phyloP scores from a whole-genome alignment of 2,113 vertebrate species.

The Gobius niger region DNA sequence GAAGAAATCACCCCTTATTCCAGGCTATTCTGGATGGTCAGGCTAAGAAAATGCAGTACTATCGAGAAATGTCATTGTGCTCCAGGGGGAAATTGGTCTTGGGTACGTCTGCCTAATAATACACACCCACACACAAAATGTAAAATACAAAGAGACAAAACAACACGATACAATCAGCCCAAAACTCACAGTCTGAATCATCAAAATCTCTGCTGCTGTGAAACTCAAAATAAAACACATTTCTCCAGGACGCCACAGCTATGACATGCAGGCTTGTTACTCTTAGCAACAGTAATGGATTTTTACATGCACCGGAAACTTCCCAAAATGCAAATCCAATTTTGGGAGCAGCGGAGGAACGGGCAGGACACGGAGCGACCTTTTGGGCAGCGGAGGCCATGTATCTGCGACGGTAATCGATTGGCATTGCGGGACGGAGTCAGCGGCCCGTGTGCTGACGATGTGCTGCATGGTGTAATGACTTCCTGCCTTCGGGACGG shows the following conservation, averaged over 20 bases:
- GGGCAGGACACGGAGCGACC: slow-evolving; percentile 17
- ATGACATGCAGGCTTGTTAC: slow-evolving; percentile 31
- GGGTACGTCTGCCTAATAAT: too few species aligned
- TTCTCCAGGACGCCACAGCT: slow-evolving; percentile 9
- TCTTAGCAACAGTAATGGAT: slow-evolving; percentile 45
- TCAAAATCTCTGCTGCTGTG: background rate
- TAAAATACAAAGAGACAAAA: too few species aligned
- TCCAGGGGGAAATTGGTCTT: too few species aligned
- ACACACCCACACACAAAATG: too few species aligned
- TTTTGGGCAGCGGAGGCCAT: slow-evolving; percentile 15
- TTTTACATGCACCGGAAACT: slow-evolving; percentile 43
- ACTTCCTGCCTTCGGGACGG: background rate
- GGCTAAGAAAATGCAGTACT: too few species aligned
- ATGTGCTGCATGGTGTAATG: background rate
- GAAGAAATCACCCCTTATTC: too few species aligned
- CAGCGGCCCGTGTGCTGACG: slow-evolving; percentile 8
- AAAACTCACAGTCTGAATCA: too few species aligned
- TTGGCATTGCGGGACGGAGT: slow-evolving; percentile 26
- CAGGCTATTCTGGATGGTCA: too few species aligned
- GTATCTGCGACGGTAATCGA: slow-evolving; percentile 40
- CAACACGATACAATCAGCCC: too few species aligned
- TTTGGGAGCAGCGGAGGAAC: slow-evolving; percentile 17
- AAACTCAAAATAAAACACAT: slow-evolving; percentile 2
- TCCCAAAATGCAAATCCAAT: slow-evolving; percentile 53
- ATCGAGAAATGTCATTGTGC: too few species aligned